Evolutionary conservation across 2,113 vertebrate species (phyloP), one percentile per base, ranked within the genome.

Genomic region (Nesoenas mayeri): DNA sequence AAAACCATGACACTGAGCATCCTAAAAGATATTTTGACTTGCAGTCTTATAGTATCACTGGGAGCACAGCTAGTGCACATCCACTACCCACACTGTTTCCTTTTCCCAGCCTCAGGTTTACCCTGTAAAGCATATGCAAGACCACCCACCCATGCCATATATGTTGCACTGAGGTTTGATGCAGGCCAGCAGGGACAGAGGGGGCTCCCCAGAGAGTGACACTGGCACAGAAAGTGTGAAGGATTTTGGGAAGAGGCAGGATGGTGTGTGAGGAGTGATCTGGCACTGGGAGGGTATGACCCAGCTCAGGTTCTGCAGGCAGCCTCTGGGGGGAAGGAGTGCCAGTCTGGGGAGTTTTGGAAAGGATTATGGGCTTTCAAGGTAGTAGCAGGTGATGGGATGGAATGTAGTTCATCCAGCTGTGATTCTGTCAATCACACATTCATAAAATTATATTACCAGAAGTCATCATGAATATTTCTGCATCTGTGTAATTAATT

Each of bases 241-340:
- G 15, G 5, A 17, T 34, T 53, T 81, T 1, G 38, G n/a, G 25
- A 82, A 64, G 31, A 44, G 31, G 16, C 19, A 50, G 36, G 19
- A 25, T 1, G 0, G 16, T 15, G 3, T 20, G 5, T 10, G 38
- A 42, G 32, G 11, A 8, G 4, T 31, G 9, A 22, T 36, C 42
- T 40, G 42, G 16, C 1, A 0, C 53, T 42, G 32, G 25, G 44
- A 54, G 18, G 18, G 3, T 16, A 4, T 3, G 1, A n/a, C 3
- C 8, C 9, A 61, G 4, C 22, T 51, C 32, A 29, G 34, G 17
- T 6, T 25, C 60, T 11, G 3, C 32, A 64, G 32, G 12, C 5
- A 86, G 19, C 17, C 24, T 44, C 22, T 2, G 0, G 2, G 18
- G 6, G 13, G 6, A 50, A 3, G 2, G 25, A 19, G 4, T 19